phyloP scores from a whole-genome alignment of 2,113 vertebrate species.

The Otus sunia region DNA sequence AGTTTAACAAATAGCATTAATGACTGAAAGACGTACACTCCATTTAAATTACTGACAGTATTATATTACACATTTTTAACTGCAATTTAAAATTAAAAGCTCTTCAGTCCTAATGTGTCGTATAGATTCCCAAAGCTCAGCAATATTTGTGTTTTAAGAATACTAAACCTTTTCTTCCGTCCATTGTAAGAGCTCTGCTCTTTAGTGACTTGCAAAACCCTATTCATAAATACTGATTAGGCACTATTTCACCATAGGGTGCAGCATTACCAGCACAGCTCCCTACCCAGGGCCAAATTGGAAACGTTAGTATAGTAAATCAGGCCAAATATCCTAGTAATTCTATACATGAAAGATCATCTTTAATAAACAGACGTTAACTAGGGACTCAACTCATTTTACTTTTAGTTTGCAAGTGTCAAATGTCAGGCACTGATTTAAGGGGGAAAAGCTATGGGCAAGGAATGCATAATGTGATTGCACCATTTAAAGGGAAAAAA shows the following conservation, averaged over 20 bases:
- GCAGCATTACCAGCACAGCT: constrained; percentile 34
- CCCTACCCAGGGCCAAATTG: constrained; percentile 25
- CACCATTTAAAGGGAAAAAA: not conserved
- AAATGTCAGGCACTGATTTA: constrained; percentile 25
- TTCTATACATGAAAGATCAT: constrained; percentile 62
- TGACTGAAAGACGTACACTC: constrained; percentile 62
- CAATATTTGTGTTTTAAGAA: constrained; percentile 64
- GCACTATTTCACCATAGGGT: constrained; percentile 64
- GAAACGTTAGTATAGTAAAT: constrained; percentile 72
- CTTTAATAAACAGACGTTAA: constrained; percentile 69
- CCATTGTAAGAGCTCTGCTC: constrained; percentile 27
- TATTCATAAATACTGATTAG: constrained; percentile 78
- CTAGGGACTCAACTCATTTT: constrained; percentile 20
- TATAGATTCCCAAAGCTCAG: constrained; percentile 49
- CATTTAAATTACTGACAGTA: constrained; percentile 70
- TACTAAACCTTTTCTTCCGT: constrained; percentile 32
- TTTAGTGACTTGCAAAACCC: constrained; percentile 72
- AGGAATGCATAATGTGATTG: not conserved
- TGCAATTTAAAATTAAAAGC: constrained; percentile 50
- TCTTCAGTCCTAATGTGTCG: constrained; percentile 38
- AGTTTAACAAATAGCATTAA: constrained; percentile 75
- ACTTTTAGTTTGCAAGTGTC: constrained; percentile 38
- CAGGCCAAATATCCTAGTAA: constrained; percentile 51
- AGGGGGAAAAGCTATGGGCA: not conserved
- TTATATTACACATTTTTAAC: constrained; percentile 69